phyloP scores from a whole-genome alignment of 2,113 vertebrate genomes.

The Hiodon alosoides region DNA sequence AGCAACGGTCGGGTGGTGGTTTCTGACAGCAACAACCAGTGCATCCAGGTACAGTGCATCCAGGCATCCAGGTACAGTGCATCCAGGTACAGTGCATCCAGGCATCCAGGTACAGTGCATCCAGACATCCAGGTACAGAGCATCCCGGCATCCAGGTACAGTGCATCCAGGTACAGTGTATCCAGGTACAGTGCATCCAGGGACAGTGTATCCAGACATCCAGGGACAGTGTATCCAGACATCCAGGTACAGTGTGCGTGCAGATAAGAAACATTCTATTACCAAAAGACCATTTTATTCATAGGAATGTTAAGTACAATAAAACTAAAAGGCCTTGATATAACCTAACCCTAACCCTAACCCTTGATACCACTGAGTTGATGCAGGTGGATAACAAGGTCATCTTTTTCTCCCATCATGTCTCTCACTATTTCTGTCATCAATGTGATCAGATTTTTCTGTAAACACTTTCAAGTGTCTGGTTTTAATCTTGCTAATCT shows the following conservation, averaged over 20 bases:
- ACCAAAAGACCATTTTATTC: no score
- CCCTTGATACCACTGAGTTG: no score
- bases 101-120: not conserved
- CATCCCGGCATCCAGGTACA: no score
- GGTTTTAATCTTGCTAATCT: not conserved
- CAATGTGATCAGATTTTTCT: not conserved
- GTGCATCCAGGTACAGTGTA: not conserved
- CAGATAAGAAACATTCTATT: no score
- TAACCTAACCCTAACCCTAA: not conserved
- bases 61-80: not conserved
- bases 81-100: not conserved
- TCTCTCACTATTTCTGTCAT: no score
- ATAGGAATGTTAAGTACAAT: no score
- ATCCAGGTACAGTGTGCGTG: no score
- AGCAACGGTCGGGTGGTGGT: constrained; percentile 84
- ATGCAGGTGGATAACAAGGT: no score
- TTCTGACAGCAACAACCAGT: constrained; percentile 97
- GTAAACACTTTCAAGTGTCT: not conserved
- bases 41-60: constrained; percentile 69
- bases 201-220: constrained; percentile 40
- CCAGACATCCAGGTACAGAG: no score
- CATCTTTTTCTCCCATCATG: no score
- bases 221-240: not conserved
- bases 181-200: constrained; percentile 86
- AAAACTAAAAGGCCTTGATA: no score